phyloP scores from a whole-genome alignment of 2,797 vertebrate species.

The Gambusia yucatana region DNA sequence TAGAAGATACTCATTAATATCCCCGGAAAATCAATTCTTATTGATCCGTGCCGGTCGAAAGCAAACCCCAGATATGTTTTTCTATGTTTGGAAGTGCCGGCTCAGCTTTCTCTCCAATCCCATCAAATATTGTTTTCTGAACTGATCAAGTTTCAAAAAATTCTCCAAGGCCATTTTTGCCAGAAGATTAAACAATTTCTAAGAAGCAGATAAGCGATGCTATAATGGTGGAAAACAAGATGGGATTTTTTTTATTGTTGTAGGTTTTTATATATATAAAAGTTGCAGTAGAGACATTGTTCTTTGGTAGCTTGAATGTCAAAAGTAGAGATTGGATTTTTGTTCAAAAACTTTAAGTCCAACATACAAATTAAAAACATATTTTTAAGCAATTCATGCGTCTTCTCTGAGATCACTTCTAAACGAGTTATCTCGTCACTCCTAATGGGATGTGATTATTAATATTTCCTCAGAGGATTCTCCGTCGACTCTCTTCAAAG shows the following conservation, averaged over 20 bases:
- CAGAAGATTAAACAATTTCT: conserved; percentile 36
- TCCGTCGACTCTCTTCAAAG: conserved; percentile 82
- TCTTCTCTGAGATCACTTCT: conserved; percentile 81
- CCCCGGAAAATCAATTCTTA: conserved; percentile 47
- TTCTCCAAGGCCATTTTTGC: conserved; percentile 11
- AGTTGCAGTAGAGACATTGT: conserved; percentile 20
- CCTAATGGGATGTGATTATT: conserved; percentile 90
- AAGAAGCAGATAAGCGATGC: background rate
- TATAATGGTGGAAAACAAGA: too few relatives aligned
- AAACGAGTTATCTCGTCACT: conserved; percentile 85
- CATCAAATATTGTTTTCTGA: conserved; percentile 36
- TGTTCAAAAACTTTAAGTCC: conserved; percentile 34
- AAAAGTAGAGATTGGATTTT: conserved; percentile 23
- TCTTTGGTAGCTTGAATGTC: conserved; percentile 9
- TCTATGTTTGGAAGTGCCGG: conserved; percentile 36
- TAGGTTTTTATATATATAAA: background rate
- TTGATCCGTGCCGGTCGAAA: conserved; percentile 46
- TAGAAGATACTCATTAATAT: conserved; percentile 45
- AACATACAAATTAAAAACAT: conserved; percentile 37
- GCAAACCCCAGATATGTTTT: conserved; percentile 26
- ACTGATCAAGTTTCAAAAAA: conserved; percentile 42
- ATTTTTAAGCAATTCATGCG: conserved; percentile 73
- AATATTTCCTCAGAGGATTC: conserved; percentile 90
- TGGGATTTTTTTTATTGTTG: too few relatives aligned
- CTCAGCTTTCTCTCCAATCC: conserved; percentile 51